Evolutionary conservation across 2,888 invertebrate species (phyloP).

Genomic region (Agrilus cyanescens): DNA sequence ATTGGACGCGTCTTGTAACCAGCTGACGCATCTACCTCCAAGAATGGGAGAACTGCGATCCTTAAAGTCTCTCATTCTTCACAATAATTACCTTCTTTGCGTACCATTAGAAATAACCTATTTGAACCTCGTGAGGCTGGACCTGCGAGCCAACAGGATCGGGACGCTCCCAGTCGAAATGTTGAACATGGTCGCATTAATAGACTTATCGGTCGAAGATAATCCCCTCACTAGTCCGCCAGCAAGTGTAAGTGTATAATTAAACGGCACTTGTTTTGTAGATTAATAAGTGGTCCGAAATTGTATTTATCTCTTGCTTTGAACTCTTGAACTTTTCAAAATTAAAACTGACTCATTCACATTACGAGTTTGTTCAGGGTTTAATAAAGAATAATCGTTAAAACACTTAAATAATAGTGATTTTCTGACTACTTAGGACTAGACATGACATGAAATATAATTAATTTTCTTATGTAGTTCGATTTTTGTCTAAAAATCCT

Average conservation of each 20-base stretch:
- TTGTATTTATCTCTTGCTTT: background rate
- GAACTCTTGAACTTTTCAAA: background rate
- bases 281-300: background rate
- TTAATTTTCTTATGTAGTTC: too few relatives aligned
- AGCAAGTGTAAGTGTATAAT: conserved; percentile 63
- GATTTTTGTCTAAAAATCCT: too few relatives aligned
- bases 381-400: too few relatives aligned
- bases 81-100: conserved; percentile 78
- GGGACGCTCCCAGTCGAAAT: conserved; percentile 79
- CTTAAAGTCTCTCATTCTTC: conserved; percentile 68
- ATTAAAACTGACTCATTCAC: background rate
- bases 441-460: too few relatives aligned
- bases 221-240: conserved; percentile 89
- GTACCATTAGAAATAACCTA: conserved; percentile 83
- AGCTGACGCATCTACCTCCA: conserved; percentile 76
- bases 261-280: too few relatives aligned
- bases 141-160: conserved; percentile 85
- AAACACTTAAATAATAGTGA: too few relatives aligned
- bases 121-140: conserved; percentile 71
- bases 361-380: background rate
- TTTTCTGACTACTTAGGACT: too few relatives aligned
- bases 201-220: conserved; percentile 71
- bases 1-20: conserved; percentile 86
- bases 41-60: conserved; percentile 74
- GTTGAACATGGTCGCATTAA: conserved; percentile 72